Evolutionary conservation across 1,140 invertebrate genomes (phyloP).

Genomic region (Euura saliciscinereae): DNA sequence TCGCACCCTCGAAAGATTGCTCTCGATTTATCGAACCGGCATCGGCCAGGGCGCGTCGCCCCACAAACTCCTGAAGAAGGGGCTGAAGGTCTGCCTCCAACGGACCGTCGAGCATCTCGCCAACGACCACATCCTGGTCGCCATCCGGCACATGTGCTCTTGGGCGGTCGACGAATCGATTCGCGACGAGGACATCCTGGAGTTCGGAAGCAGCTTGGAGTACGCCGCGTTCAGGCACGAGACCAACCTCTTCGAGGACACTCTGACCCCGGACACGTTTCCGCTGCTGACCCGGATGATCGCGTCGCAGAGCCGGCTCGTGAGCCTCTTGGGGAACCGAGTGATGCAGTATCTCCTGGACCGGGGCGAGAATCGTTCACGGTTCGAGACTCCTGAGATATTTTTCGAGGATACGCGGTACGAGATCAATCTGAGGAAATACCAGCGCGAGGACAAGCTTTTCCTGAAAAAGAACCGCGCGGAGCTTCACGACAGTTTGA

Average conservation of each 20-base stretch:
- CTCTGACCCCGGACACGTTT: conserved; percentile 55
- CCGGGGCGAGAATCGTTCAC: conserved; percentile 54
- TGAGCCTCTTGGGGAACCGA: conserved; percentile 61
- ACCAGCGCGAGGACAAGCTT: conserved; percentile 52
- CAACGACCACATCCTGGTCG: conserved; percentile 49
- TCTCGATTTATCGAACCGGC: conserved; percentile 56
- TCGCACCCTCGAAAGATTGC: conserved; percentile 50
- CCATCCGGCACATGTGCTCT: conserved; percentile 50
- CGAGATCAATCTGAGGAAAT: conserved; percentile 47
- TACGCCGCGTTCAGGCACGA: conserved; percentile 58
- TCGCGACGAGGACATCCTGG: conserved; percentile 50
- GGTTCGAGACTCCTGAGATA: conserved; percentile 60
- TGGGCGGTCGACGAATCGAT: conserved; percentile 50
- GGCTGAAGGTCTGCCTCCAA: conserved; percentile 55
- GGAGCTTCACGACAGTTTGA: conserved; percentile 56
- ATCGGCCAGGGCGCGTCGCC: conserved; percentile 38
- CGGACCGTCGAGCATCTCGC: conserved; percentile 50
- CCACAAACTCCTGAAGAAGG: conserved; percentile 34
- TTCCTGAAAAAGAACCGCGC: conserved; percentile 60
- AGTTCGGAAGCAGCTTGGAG: conserved; percentile 59
- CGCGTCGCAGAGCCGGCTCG: conserved; percentile 49
- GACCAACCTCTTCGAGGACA: conserved; percentile 47
- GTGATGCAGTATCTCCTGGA: conserved; percentile 64
- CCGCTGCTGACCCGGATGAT: conserved; percentile 58
- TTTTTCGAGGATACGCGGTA: conserved; percentile 59